Evolutionary conservation across 2,113 vertebrate species (phyloP).

Genomic region (Mastomys coucha): DNA sequence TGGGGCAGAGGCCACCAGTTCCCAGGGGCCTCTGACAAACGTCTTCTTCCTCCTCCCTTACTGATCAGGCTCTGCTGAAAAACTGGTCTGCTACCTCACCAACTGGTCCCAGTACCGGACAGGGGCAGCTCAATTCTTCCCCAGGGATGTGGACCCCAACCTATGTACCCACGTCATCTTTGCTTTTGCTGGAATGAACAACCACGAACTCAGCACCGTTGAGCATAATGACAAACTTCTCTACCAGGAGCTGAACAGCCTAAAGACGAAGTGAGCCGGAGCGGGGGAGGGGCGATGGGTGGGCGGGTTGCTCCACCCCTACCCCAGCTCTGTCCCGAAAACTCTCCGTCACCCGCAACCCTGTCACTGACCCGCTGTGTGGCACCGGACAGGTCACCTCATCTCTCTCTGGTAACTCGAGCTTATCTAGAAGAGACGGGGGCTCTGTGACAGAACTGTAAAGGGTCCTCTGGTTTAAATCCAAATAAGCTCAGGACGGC

Average conservation of each 20-base stretch:
- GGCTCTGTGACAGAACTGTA: neutral
- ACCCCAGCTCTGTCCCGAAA: neutral
- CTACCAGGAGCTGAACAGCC: slow-evolving; percentile 83
- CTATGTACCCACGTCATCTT: slow-evolving; percentile 89
- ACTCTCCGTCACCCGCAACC: neutral
- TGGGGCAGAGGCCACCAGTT: neutral
- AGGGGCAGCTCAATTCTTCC: slow-evolving; percentile 81
- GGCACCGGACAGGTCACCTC: neutral
- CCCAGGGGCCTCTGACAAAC: neutral
- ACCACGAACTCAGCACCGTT: slow-evolving; percentile 77
- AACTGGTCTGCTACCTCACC: slow-evolving; percentile 88
- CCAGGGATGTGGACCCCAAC: slow-evolving; percentile 84
- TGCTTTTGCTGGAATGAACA: slow-evolving; percentile 85
- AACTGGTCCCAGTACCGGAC: slow-evolving; percentile 88
- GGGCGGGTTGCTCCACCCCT: neutral
- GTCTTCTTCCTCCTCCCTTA: neutral
- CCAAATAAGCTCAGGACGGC: neutral
- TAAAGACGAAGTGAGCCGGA: slow-evolving; percentile 84
- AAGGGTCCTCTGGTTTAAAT: neutral
- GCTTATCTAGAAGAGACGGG: neutral
- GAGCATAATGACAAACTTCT: slow-evolving; percentile 82
- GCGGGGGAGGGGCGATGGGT: rapidly evolving
- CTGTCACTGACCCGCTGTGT: neutral
- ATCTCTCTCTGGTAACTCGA: neutral
- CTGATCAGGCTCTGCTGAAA: slow-evolving; percentile 79